Evolutionary conservation across 2,113 vertebrate species (phyloP), one percentile per base, ranked within the genome.

Genomic region (Leucopternis melanops): DNA sequence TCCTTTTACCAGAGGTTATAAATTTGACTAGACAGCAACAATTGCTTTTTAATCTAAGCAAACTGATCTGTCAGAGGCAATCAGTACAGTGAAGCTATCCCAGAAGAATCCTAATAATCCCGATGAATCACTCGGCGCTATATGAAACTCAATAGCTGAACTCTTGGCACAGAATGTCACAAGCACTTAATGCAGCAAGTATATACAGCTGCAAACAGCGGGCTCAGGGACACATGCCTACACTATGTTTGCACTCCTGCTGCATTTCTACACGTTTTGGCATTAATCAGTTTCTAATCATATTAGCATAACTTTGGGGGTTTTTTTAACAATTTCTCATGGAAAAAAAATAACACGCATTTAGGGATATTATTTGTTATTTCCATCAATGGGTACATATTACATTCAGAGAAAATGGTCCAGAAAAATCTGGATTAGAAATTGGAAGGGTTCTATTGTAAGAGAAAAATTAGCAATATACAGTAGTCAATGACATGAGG

Each of bases 21-120:
- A 98, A 98, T 98, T 91, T 94, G 96, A 97, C 97, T 92, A 97
- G 98, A 98, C 97, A 98, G 94, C 88, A 97, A 97, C 89, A 98
- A 98, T 96, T 97, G 97, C 98, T 98, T 98, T 98, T 98, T 98
- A 98, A 99, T 98, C 98, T 97, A 94, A 97, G 97, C 97, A 98
- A 98, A 98, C 97, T 95, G 97, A 97, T 96, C 94, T 97, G 98
- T 98, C 98, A 98, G 97, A 98, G 97, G 94, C 97, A 96, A 97
- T 95, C 96, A 98, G 95, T 84, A 95, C 10, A 31, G 89, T 50
- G 34, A 95, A 96, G 87, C 96, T 77, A 98, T 98, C 97, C 96
- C 98, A 92, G 95, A 96, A 98, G 97, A 97, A 97, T 95, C 96
- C 93, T 96, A 98, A 98, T 98, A 98, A 98, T 98, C 89, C 97